Percentiles rank a stretch among this genome's conserved stretches.
Conservation (phyloP, 2,797 vertebrate genomes). For the Triplophysa bombifrons region DNA sequence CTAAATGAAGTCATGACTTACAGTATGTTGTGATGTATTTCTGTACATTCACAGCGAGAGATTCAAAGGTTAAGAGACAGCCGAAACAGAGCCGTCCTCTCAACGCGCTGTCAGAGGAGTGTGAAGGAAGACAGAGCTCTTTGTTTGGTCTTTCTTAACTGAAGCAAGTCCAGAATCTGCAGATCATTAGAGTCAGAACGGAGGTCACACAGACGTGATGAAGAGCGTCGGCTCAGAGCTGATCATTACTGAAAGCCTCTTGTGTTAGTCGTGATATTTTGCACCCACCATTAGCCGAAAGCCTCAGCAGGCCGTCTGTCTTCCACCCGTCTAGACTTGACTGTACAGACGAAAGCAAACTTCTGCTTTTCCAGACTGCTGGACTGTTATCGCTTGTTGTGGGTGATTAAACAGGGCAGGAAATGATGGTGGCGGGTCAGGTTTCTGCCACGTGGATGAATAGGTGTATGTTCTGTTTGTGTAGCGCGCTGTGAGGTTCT, state of each 20-base stretch:
- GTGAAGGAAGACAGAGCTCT: constrained; percentile 34
- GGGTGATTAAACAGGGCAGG: constrained; percentile 25
- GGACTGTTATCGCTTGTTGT: constrained; percentile 20
- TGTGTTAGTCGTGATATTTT: constrained; percentile 50
- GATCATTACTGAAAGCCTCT: constrained; percentile 56
- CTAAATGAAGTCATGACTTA: neutral
- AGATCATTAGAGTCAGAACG: constrained; percentile 40
- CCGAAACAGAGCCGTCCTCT: constrained; percentile 37
- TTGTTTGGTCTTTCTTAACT: constrained; percentile 53
- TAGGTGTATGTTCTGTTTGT: constrained; percentile 28
- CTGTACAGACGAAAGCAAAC: neutral
- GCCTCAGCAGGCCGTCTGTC: constrained; percentile 28
- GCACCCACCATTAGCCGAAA: constrained; percentile 40
- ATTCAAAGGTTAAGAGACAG: constrained; percentile 16
- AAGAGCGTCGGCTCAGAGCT: constrained; percentile 32
- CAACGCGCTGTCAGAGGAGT: constrained; percentile 3
- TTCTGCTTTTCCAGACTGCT: constrained; percentile 8
- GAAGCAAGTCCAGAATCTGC: constrained; percentile 46
- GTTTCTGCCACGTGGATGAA: constrained; percentile 30
- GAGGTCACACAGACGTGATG: constrained; percentile 33
- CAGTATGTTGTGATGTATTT: neutral
- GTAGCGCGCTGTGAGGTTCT: constrained; percentile 3
- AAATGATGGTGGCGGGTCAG: neutral
- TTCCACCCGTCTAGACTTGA: constrained; percentile 31
- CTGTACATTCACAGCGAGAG: neutral